Base-by-base conservation (phyloP, 2,113 vertebrate species). In the Arvicanthis niloticus region DNA sequence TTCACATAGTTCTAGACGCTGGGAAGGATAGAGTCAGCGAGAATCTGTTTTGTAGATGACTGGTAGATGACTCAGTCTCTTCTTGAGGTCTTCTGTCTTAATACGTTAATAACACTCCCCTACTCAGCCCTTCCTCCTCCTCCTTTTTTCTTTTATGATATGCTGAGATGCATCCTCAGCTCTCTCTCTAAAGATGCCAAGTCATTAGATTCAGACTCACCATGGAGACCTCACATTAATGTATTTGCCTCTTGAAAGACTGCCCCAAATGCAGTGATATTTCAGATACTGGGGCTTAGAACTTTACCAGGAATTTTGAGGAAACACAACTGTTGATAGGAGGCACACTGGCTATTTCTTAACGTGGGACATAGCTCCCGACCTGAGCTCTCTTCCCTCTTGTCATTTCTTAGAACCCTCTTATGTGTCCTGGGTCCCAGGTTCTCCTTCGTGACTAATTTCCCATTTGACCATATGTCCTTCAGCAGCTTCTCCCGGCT, bases 181-280 rank as follows among this genome's bases (percentile, higher is more conserved):
- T 24, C 56, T 93, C 21, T 80, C 42, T 78, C 53, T n/a, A 56
- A 51, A 75, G 67, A 91, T 12, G 12, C 48, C 37, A 82, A 70
- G 89, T 84, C 68, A 56, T 31, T 78, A 45, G 22, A 78, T 77
- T 80, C 40, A 62, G 91, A 45, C 24, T 73, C 26, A 77, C 34
- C 1, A 11, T 82, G 37, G 42, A 11, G 19, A 67, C 45, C 60
- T 76, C 11, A 45, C 60, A 62, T 82, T 82, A 42, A 93, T 3
- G 19, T 37, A 24, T 37, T 72, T 42, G 53, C 48, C 78, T 95
- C 80, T 73, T 92, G 80, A 87, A 96, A 91, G 82, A 31, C 40
- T 65, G 1, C 82, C 29, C 53, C 92, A 45, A 42, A 40, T 88
- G 40, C n/a, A 72, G 48, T 81, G 16, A n/a, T 17, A 58, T 70